A percentile compares a stretch with the other conserved stretches of the same genome.
phyloP scores from a whole-genome alignment of 1,140 invertebrate genomes.

The Probaryconus sp. region DNA sequence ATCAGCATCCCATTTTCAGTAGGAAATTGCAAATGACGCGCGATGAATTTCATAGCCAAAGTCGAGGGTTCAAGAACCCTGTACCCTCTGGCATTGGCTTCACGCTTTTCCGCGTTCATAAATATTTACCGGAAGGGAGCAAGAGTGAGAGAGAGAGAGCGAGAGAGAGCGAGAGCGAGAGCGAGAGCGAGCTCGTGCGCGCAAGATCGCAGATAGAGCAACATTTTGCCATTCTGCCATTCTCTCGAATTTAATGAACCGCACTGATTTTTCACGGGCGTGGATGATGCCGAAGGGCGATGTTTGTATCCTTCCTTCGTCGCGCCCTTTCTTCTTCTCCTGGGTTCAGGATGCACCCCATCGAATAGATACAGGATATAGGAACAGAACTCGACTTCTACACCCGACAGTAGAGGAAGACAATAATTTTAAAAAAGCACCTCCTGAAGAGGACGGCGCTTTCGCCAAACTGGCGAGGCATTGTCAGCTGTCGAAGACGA shows the following conservation, averaged over 20 bases:
- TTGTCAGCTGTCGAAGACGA: conserved; percentile 61
- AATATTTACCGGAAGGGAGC: conserved; percentile 69
- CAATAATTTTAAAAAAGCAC: conserved; percentile 57
- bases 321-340: conserved; percentile 15
- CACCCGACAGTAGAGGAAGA: too few species aligned
- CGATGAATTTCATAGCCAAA: conserved; percentile 28
- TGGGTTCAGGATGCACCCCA: neutral
- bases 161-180: too few species aligned
- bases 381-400: conserved; percentile 24
- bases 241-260: conserved; percentile 75
- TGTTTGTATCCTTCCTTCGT: conserved; percentile 64
- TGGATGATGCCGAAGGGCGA: conserved; percentile 50
- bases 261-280: conserved; percentile 72
- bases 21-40: conserved; percentile 31
- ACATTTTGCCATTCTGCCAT: conserved; percentile 53
- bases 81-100: conserved; percentile 56
- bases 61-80: neutral
- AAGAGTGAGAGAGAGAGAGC: too few species aligned
- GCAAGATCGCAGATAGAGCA: conserved; percentile 9
- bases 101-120: conserved; percentile 67
- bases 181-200: conserved; percentile 5
- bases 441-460: conserved; percentile 1
- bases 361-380: too few species aligned
- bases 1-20: too few species aligned
- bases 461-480: conserved; percentile 24